These are phyloP conservation scores for Periophthalmodon schlosseri DNA, from an alignment of 2,113 vertebrate species.

Conservation along the genomic window DNA sequence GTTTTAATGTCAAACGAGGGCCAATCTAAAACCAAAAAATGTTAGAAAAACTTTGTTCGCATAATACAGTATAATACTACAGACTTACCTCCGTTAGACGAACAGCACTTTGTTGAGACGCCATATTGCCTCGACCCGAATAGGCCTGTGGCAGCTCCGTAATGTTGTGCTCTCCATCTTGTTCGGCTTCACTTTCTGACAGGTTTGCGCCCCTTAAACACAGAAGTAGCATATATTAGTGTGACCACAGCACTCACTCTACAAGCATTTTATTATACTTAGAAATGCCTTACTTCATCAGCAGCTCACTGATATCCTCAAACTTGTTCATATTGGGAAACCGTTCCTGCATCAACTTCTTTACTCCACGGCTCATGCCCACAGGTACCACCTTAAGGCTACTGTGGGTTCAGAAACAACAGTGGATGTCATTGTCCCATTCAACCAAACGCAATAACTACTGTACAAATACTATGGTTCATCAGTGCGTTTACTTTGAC, in stretches of 20 bases:
- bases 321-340: slow-evolving; percentile 92
- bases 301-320: slow-evolving; percentile 92
- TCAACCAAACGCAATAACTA: neutral
- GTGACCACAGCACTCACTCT: neutral
- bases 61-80: neutral
- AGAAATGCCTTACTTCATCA: slow-evolving; percentile 81
- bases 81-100: slow-evolving; percentile 85
- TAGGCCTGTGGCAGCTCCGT: slow-evolving; percentile 86
- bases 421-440: neutral
- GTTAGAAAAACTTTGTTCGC: too few species aligned
- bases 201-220: slow-evolving; percentile 82
- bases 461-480: neutral
- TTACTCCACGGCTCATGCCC: slow-evolving; percentile 88
- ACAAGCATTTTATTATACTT: neutral
- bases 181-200: slow-evolving; percentile 91
- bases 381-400: slow-evolving; percentile 93
- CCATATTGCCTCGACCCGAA: slow-evolving; percentile 89
- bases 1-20: slow-evolving; percentile 86
- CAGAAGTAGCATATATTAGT: neutral
- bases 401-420: slow-evolving; percentile 61
- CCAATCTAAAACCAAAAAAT: slow-evolving; percentile 79
- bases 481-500: slow-evolving; percentile 86
- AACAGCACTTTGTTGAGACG: slow-evolving; percentile 87
- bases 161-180: slow-evolving; percentile 87
- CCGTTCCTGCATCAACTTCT: slow-evolving; percentile 92